Evolutionary conservation across 2,888 invertebrate species (phyloP).

Genomic region (Mythimna lalbum): DNA sequence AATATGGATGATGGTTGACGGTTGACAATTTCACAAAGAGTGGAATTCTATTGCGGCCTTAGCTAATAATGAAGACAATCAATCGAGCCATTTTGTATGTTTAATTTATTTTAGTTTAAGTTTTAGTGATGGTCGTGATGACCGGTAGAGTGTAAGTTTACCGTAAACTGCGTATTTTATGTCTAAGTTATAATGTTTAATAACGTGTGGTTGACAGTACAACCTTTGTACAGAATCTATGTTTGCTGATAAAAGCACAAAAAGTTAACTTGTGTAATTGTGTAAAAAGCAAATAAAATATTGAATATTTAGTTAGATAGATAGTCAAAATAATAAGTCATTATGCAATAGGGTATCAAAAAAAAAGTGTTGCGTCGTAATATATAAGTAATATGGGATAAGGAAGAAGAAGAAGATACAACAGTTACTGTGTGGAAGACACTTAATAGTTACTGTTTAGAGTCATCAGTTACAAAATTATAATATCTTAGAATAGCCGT

Average conservation of each 20-base stretch:
- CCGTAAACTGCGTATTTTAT: neutral
- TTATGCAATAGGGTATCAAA: neutral
- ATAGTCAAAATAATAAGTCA: neutral
- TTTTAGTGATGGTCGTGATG: neutral
- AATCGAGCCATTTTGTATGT: too few species aligned
- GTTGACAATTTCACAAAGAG: too few species aligned
- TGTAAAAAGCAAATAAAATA: neutral
- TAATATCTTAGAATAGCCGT: neutral
- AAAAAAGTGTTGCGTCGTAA: too few species aligned
- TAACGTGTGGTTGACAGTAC: neutral
- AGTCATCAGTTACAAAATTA: neutral
- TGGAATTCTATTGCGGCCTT: too few species aligned
- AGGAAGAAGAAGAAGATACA: too few species aligned
- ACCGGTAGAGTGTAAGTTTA: too few species aligned
- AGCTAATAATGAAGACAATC: too few species aligned
- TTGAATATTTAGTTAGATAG: neutral
- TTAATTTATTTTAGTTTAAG: conserved; percentile 1
- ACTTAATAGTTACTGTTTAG: neutral
- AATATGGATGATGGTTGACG: too few species aligned
- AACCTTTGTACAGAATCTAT: neutral
- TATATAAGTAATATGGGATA: too few species aligned
- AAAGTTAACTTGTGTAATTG: neutral
- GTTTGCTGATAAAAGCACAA: neutral
- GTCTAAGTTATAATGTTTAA: neutral
- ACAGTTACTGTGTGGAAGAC: too few species aligned